Evolutionary conservation across 2,888 invertebrate species (phyloP).

Genomic region (Lochmaea capreae): DNA sequence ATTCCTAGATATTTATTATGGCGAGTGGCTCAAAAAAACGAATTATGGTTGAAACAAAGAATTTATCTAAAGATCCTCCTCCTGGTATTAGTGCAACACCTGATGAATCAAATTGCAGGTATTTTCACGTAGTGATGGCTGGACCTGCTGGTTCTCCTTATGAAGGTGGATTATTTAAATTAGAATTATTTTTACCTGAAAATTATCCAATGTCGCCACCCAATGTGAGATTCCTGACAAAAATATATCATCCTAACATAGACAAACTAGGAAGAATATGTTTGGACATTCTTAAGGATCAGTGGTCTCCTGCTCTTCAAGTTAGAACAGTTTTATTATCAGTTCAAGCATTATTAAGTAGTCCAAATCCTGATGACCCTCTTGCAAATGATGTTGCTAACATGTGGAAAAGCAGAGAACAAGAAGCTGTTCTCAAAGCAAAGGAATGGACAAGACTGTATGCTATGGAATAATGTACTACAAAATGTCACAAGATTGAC

Average conservation of each 20-base stretch:
- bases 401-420: conserved; percentile 98
- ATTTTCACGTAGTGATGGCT: conserved; percentile 95
- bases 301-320: conserved; percentile 99
- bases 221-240: conserved; percentile 99
- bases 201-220: conserved; percentile 99
- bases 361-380: conserved; percentile 98
- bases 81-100: conserved; percentile 97
- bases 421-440: conserved; percentile 94
- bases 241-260: conserved; percentile 99
- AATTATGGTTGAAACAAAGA: conserved; percentile 97
- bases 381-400: conserved; percentile 98
- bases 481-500: conserved; percentile 49
- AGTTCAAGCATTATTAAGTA: conserved; percentile 95
- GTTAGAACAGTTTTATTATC: conserved; percentile 98
- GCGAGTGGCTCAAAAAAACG: conserved; percentile 76
- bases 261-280: conserved; percentile 99
- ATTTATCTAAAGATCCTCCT: conserved; percentile 96
- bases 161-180: conserved; percentile 97
- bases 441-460: conserved; percentile 95
- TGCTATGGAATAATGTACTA: conserved; percentile 67
- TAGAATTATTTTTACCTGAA: conserved; percentile 98
- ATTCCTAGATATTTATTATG: conserved; percentile 44
- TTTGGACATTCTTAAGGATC: conserved; percentile 97
- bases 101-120: conserved; percentile 92
- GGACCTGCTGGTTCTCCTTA: conserved; percentile 96